These are phyloP conservation scores for Keiferia lycopersicella DNA, from an alignment of 2,888 invertebrate genomes.

Conservation along the genomic window DNA sequence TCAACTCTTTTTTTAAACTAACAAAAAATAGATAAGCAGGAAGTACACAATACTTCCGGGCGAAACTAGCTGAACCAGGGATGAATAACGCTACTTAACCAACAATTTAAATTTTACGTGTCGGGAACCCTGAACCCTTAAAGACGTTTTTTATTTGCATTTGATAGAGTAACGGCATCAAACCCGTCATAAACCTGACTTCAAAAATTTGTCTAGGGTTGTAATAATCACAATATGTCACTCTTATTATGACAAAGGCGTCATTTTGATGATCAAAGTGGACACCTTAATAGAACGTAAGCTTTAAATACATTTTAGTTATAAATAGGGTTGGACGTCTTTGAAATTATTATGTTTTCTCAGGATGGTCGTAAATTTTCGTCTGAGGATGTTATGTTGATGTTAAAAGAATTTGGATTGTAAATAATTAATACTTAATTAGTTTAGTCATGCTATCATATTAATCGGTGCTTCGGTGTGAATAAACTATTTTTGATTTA, in stretches of 20 bases:
- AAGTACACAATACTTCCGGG: constrained; percentile 58
- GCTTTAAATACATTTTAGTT: constrained; percentile 26
- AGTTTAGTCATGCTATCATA: constrained; percentile 20
- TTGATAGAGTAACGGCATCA: constrained; percentile 41
- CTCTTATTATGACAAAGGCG: constrained; percentile 65
- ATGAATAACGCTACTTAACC: constrained; percentile 53
- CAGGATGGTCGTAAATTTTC: constrained; percentile 31
- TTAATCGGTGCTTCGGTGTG: neutral
- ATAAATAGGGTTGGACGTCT: constrained; percentile 34
- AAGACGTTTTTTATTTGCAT: constrained; percentile 19
- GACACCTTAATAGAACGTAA: constrained; percentile 36
- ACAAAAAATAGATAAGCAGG: constrained; percentile 62
- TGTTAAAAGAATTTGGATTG: constrained; percentile 27
- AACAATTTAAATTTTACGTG: constrained; percentile 45
- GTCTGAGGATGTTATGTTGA: constrained; percentile 24
- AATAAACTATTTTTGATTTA: neutral
- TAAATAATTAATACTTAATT: constrained; percentile 26
- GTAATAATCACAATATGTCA: constrained; percentile 58
- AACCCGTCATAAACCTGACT: constrained; percentile 59
- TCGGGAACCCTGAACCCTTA: constrained; percentile 36
- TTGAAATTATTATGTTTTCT: constrained; percentile 35
- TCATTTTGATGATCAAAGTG: constrained; percentile 42
- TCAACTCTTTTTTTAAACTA: constrained; percentile 50
- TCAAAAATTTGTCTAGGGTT: constrained; percentile 59
- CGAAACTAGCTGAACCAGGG: constrained; percentile 46